phyloP scores from a whole-genome alignment of 2,797 vertebrate genomes.

The Chelon auratus region DNA sequence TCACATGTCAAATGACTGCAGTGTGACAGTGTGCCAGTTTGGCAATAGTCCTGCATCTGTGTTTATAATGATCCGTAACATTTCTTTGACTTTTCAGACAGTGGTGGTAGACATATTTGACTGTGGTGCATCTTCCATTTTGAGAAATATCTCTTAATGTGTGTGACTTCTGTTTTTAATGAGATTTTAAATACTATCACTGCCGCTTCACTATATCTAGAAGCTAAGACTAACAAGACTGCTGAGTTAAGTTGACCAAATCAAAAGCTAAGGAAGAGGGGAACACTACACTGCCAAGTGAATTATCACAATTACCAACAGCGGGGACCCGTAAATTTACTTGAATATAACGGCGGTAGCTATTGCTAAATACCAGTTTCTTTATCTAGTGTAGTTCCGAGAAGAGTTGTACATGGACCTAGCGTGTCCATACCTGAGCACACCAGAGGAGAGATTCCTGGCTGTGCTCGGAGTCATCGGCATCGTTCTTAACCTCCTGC shows the following conservation, averaged over 20 bases:
- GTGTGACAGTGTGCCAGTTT: slow-evolving; percentile 8
- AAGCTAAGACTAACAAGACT: background rate
- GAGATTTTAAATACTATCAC: slow-evolving; percentile 33
- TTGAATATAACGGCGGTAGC: slow-evolving; percentile 7
- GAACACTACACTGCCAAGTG: background rate
- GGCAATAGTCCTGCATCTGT: slow-evolving; percentile 2
- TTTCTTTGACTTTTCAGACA: slow-evolving; percentile 1
- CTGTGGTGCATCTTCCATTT: slow-evolving; percentile 5
- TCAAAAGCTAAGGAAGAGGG: background rate
- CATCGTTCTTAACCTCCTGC: slow-evolving; percentile 77
- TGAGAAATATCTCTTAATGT: slow-evolving; percentile 7
- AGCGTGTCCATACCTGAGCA: slow-evolving; percentile 69
- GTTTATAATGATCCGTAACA: background rate
- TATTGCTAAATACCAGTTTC: slow-evolving; percentile 8
- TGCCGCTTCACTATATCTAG: slow-evolving; percentile 40
- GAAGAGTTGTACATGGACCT: slow-evolving; percentile 72
- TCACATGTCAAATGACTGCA: slow-evolving; percentile 13
- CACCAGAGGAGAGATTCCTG: slow-evolving; percentile 80
- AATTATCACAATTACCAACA: background rate
- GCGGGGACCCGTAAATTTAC: slow-evolving; percentile 7
- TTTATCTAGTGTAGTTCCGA: slow-evolving; percentile 5
- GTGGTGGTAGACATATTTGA: slow-evolving; percentile 13
- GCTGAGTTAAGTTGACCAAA: slow-evolving; percentile 17
- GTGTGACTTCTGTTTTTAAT: background rate
- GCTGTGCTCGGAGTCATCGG: slow-evolving; percentile 78